These are phyloP conservation scores for Clitarchus hookeri DNA, from an alignment of 2,888 invertebrate species.

Conservation along the genomic window DNA sequence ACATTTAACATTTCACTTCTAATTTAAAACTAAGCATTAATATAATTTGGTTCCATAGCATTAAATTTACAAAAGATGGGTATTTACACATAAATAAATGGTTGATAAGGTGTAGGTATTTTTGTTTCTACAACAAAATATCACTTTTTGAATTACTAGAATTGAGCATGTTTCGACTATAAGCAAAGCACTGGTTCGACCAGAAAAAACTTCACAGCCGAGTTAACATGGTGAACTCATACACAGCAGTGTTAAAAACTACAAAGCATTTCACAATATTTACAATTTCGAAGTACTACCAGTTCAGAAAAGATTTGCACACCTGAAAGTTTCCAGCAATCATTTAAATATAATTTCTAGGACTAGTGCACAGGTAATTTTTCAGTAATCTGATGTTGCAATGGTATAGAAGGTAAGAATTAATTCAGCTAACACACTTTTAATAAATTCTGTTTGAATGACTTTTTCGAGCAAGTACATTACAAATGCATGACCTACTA, in stretches of 20 bases:
- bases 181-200: conserved; percentile 14
- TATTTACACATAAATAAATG: neutral
- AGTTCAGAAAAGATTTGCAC: neutral
- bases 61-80: neutral
- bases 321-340: neutral
- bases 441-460: no score
- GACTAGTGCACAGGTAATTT: no score
- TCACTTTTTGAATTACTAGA: neutral
- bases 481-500: no score
- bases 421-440: no score
- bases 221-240: conserved; percentile 6
- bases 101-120: neutral
- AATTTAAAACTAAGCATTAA: neutral
- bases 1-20: neutral
- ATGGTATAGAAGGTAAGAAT: no score
- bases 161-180: neutral
- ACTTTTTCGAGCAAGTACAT: no score
- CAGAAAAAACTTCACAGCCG: conserved; percentile 9
- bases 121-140: neutral
- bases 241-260: neutral
- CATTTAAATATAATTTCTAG: no score
- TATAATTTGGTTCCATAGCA: neutral
- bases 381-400: no score
- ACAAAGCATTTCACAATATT: neutral
- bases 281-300: neutral